Conservation (phyloP, 1,140 invertebrate species). For the Stenopsyche tienmushanensis region DNA sequence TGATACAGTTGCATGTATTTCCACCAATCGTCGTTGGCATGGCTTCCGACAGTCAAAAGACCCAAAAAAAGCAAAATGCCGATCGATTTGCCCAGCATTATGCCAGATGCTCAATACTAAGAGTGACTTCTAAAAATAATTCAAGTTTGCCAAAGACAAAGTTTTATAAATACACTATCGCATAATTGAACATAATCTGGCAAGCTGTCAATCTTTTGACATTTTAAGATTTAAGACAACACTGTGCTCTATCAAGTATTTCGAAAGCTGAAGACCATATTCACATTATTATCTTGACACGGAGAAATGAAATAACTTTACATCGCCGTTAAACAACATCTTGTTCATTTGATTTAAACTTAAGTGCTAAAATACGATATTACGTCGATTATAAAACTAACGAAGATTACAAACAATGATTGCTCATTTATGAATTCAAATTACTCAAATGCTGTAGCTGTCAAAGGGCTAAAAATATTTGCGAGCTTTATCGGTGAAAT, state of each 20-base stretch:
- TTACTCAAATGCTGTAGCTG: too few relatives aligned
- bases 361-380: too few relatives aligned
- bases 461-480: too few relatives aligned
- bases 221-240: background rate
- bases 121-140: background rate
- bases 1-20: constrained; percentile 73
- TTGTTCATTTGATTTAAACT: too few relatives aligned
- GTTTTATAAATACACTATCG: background rate
- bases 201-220: background rate
- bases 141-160: background rate
- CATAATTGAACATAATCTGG: background rate
- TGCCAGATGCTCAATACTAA: background rate
- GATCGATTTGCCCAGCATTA: background rate
- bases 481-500: too few relatives aligned
- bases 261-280: background rate
- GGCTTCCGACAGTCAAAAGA: background rate
- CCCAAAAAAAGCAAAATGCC: background rate
- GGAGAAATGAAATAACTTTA: too few relatives aligned
- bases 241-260: background rate
- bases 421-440: too few relatives aligned
- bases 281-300: background rate
- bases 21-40: constrained; percentile 64
- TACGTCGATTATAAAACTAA: too few relatives aligned
- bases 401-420: too few relatives aligned
- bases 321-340: too few relatives aligned